Base-by-base conservation (phyloP, 2,888 invertebrate species). In the Drosophila atripex region DNA sequence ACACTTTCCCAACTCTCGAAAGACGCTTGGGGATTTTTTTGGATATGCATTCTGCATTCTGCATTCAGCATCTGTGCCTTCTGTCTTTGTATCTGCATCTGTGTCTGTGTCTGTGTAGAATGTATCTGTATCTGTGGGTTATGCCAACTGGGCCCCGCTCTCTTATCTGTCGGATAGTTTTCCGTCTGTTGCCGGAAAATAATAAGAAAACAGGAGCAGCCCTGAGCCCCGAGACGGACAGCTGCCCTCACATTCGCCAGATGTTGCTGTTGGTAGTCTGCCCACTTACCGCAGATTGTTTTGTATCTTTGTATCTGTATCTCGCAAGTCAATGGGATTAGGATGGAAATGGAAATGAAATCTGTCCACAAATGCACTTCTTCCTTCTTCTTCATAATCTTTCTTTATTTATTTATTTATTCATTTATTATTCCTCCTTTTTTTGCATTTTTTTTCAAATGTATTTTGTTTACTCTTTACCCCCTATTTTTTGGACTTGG, bases 241-340 rank as follows among this genome's bases (percentile, higher is more conserved):
- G 83, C 80, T 80, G 84, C 80, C 86, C 73, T 71, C 84, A 73
- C 77, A 86, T 83, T 80, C 73, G 63, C 77, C 86, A 86, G 80
- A 80, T 86, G 75, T 78, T 47, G 14, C n/a, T 7, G 18, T 7
- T 21, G 16, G 47, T 16, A n/a, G 49, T 23, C 7, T 65, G 73
- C 74, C 71, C 66, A 77, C 74, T 68, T 73, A 53, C 2, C n/a
- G 1, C 74, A 74, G 77, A 83, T 79, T 74, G 77, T 74, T 79
- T 76, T 73, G 77, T 69, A 69, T 76, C 72, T 64, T 64, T 70
- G 39, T 41, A 39, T 41, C n/a, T 74, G 77, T 55, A 63, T 41
- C 61, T 61, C 3, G 28, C 9, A 32, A 18, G 14, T 47, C 30
- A 3, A 56, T 47, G 38, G 45, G 45, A 43, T 18, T 2, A 18